These are phyloP conservation scores for Eurosta solidaginis DNA, from an alignment of 1,140 invertebrate genomes.

Conservation along the genomic window DNA sequence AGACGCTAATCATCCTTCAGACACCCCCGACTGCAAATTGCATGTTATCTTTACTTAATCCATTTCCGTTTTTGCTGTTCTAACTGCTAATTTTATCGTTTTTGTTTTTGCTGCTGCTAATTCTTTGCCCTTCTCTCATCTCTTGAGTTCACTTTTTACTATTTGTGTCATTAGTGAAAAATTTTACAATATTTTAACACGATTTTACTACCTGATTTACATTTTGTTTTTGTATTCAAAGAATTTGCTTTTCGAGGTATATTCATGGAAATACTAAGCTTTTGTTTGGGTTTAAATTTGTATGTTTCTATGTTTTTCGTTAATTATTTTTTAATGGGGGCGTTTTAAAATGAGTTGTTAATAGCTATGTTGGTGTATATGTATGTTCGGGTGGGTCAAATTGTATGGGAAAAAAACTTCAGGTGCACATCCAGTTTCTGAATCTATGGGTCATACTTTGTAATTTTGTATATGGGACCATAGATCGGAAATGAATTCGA, in stretches of 20 bases:
- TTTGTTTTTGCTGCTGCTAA: neutral
- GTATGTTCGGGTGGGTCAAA: too few relatives aligned
- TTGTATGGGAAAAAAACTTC: too few relatives aligned
- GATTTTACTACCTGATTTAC: neutral
- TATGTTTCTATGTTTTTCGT: neutral
- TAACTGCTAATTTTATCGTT: neutral
- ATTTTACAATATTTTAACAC: too few relatives aligned
- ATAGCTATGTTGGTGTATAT: too few relatives aligned
- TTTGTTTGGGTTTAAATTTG: too few relatives aligned
- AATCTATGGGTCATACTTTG: too few relatives aligned
- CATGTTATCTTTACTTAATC: slow-evolving; percentile 12
- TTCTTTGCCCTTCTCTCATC: neutral
- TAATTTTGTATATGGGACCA: too few relatives aligned
- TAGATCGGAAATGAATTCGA: too few relatives aligned
- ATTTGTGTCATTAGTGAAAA: neutral
- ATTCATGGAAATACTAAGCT: neutral
- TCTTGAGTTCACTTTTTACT: neutral
- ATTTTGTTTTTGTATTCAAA: neutral
- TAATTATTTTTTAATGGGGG: neutral
- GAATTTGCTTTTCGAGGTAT: neutral
- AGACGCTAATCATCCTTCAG: neutral
- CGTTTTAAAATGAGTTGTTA: neutral
- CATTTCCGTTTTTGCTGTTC: neutral
- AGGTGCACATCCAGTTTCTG: too few relatives aligned
- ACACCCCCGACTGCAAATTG: neutral